Base-by-base conservation (phyloP, 2,113 vertebrate species). In the Rousettus leschenaultii region DNA sequence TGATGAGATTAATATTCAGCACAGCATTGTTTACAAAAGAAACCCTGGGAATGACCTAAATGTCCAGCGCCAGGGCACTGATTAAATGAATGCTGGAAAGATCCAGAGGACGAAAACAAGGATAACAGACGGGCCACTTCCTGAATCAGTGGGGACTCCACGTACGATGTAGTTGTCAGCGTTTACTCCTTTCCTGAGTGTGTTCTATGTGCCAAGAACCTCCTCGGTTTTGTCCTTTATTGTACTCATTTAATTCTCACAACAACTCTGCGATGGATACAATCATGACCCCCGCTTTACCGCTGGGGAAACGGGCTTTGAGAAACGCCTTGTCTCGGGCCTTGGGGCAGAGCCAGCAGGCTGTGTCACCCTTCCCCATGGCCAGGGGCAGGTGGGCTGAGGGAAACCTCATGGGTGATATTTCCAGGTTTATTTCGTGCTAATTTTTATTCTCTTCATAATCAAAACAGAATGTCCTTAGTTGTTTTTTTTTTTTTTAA, bases 121-220 rank as follows among this genome's bases (percentile, higher is more conserved):
- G 55, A 35, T 0, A 35, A 4, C 8, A 16, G 0, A 11, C 3
- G 9, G 0, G 4, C 1, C 28, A 5, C 6, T n/a, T 85, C 73
- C 59, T 7, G 33, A 73, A 59, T 59, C 33, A 33, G 51, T 9
- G 33, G n/a, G 43, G 19, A 45, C 2, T 24, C 57, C 40, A 6
- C 1, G 8, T 26, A 6, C 6, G 45, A 13, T 5, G 45, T 3
- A 45, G 15, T 18, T 21, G 30, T 6, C 57, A 28, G 16, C n/a
- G 33, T 4, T 57, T 30, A 6, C 16, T 38, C 48, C 40, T n/a
- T 51, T 28, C 6, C 33, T 9, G 63, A 38, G n/a, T 16, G 21
- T 6, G 19, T 48, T 38, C 33, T 63, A 24, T 6, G 30, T 33
- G 53, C 30, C 43, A 68, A 30, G 22, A 16, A 19, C 15, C 33